phyloP scores from a whole-genome alignment of 2,888 invertebrate species.

The Apotomis capreana region DNA sequence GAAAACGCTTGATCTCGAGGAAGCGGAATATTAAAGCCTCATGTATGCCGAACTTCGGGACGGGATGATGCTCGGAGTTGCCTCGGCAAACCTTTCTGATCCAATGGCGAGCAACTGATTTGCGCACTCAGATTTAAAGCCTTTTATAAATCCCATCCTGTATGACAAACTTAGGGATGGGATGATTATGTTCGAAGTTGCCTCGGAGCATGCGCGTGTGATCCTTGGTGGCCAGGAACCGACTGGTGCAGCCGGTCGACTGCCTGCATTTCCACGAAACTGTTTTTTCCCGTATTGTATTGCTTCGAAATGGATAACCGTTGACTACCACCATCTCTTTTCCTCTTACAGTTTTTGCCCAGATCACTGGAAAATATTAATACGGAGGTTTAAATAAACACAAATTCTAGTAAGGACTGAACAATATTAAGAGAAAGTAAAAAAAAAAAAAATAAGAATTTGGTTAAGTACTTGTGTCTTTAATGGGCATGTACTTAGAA shows the following conservation, averaged over 20 bases:
- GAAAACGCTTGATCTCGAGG: too few species aligned
- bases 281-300: neutral
- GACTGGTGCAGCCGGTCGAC: constrained; percentile 43
- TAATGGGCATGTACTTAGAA: too few species aligned
- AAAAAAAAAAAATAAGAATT: too few species aligned
- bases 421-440: too few species aligned
- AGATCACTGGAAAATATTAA: constrained; percentile 14
- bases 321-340: constrained; percentile 40
- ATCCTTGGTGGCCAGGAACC: constrained; percentile 36
- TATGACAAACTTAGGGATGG: constrained; percentile 36
- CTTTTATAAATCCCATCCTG: constrained; percentile 41
- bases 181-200: constrained; percentile 40
- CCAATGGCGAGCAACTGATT: neutral
- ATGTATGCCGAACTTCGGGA: too few species aligned
- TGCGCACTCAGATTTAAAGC: neutral
- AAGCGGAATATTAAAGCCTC: too few species aligned
- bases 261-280: constrained; percentile 20
- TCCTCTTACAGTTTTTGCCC: constrained; percentile 33
- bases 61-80: too few species aligned
- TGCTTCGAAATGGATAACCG: constrained; percentile 39
- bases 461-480: too few species aligned
- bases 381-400: neutral
- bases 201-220: constrained; percentile 22
- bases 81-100: neutral
- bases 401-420: too few species aligned